Evolutionary conservation across 2,797 vertebrate genomes (phyloP).

Genomic region (Champsocephalus esox): DNA sequence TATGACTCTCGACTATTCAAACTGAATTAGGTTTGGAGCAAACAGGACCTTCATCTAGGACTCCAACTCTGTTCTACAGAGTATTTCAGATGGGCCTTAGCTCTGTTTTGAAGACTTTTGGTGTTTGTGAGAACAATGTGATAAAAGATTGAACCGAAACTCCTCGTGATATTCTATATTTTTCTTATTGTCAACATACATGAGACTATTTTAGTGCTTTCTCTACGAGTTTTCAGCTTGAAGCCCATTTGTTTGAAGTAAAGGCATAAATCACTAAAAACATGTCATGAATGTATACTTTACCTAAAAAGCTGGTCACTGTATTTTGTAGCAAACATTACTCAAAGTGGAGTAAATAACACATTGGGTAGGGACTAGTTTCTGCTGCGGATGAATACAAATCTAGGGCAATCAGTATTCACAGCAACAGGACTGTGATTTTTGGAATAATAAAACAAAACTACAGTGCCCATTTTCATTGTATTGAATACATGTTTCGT

Average conservation of each 20-base stretch:
- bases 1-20: constrained; percentile 12
- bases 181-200: constrained; percentile 27
- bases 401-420: neutral
- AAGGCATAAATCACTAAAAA: neutral
- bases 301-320: neutral
- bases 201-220: neutral
- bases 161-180: constrained; percentile 10
- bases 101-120: constrained; percentile 41
- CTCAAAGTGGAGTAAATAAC: neutral
- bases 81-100: constrained; percentile 28
- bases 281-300: neutral
- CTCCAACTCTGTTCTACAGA: neutral
- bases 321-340: neutral
- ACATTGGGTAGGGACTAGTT: constrained; percentile 17
- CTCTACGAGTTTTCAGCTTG: neutral
- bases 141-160: constrained; percentile 26
- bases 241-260: neutral
- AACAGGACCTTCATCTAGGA: constrained; percentile 26
- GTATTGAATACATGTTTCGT: neutral
- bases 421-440: neutral
- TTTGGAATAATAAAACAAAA: neutral
- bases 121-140: constrained; percentile 51
- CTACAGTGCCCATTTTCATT: neutral
- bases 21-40: constrained; percentile 3
- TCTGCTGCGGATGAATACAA: constrained; percentile 21